phyloP scores from a whole-genome alignment of 2,797 vertebrate species.

The Pristis pectinata region DNA sequence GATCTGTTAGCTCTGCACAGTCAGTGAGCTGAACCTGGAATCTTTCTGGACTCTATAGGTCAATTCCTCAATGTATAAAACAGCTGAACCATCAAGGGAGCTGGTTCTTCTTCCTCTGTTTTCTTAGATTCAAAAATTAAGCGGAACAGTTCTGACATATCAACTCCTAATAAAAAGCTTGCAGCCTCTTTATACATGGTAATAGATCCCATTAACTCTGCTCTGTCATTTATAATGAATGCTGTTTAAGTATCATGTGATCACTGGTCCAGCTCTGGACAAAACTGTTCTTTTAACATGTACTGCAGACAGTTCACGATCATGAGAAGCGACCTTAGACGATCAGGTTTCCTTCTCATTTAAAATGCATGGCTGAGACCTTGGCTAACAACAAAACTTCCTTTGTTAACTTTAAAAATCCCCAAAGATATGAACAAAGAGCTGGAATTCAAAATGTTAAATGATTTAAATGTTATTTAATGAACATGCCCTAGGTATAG shows the following conservation, averaged over 20 bases:
- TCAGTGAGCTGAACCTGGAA: neutral
- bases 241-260: slow-evolving; percentile 34
- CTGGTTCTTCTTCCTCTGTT: neutral
- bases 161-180: slow-evolving; percentile 10
- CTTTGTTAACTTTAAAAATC: slow-evolving; percentile 54
- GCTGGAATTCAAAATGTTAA: slow-evolving; percentile 49
- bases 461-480: slow-evolving; percentile 53
- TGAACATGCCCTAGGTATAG: slow-evolving; percentile 47
- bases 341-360: slow-evolving; percentile 52
- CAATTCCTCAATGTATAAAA: neutral
- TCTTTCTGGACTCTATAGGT: neutral
- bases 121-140: slow-evolving; percentile 16
- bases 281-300: slow-evolving; percentile 50
- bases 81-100: neutral
- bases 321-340: slow-evolving; percentile 41
- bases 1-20: neutral
- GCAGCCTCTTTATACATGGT: slow-evolving; percentile 1
- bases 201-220: slow-evolving; percentile 24
- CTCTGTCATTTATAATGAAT: slow-evolving; percentile 20
- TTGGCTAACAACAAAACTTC: slow-evolving; percentile 51
- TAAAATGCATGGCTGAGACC: slow-evolving; percentile 47
- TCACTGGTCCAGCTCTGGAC: slow-evolving; percentile 42
- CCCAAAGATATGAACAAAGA: slow-evolving; percentile 52
- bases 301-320: slow-evolving; percentile 40
- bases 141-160: neutral